Conservation (phyloP, 2,888 invertebrate genomes). For the Drosophila neonasuta region DNA sequence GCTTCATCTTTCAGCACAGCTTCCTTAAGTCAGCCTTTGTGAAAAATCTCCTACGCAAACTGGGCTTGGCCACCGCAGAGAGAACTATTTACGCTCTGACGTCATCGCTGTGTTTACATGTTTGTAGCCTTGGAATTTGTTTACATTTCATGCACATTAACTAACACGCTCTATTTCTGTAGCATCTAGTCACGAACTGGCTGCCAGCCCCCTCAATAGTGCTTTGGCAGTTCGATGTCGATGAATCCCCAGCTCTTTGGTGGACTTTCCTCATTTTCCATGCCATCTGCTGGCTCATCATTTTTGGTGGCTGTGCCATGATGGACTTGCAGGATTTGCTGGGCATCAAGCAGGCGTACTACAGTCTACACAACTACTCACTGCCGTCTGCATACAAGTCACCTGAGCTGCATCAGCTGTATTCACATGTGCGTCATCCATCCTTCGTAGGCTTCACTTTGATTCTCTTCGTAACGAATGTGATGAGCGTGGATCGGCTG, state of each 20-base stretch:
- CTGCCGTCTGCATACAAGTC: slow-evolving; percentile 84
- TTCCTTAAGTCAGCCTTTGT: slow-evolving; percentile 83
- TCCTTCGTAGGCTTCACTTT: slow-evolving; percentile 84
- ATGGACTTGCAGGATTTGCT: slow-evolving; percentile 85
- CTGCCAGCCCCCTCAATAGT: slow-evolving; percentile 82
- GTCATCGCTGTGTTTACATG: slow-evolving; percentile 83
- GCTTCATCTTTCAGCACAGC: slow-evolving; percentile 85
- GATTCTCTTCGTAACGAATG: slow-evolving; percentile 85
- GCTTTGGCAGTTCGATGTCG: slow-evolving; percentile 84
- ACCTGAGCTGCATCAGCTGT: slow-evolving; percentile 83
- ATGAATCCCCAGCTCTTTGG: slow-evolving; percentile 82
- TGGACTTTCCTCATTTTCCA: slow-evolving; percentile 83
- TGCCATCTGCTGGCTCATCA: slow-evolving; percentile 84
- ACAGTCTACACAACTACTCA: slow-evolving; percentile 83
- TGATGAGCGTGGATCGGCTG: slow-evolving; percentile 86
- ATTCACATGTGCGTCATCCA: slow-evolving; percentile 85
- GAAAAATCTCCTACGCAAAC: slow-evolving; percentile 82
- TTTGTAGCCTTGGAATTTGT: slow-evolving; percentile 63
- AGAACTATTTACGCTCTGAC: slow-evolving; percentile 83
- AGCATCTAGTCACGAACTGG: slow-evolving; percentile 84
- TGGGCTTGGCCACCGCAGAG: slow-evolving; percentile 82
- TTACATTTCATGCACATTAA: not conserved
- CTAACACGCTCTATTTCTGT: slow-evolving; percentile 42
- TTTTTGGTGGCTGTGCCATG: slow-evolving; percentile 85
- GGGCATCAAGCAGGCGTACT: slow-evolving; percentile 86